Base-by-base conservation (phyloP, 2,888 invertebrate species). In the Meta bourneti region DNA sequence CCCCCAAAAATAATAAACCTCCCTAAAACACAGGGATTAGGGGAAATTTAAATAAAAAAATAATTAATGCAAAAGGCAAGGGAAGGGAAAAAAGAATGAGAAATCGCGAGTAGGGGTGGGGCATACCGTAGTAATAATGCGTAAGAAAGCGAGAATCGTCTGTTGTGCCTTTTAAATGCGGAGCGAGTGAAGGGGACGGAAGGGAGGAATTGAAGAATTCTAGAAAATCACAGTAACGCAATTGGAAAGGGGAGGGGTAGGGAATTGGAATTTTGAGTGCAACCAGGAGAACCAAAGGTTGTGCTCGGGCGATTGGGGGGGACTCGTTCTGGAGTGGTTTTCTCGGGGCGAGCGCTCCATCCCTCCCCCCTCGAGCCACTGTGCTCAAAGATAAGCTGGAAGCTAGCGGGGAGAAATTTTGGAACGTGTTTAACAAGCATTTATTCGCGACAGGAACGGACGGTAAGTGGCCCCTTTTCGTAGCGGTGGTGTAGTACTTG, bases 341-440 rank as follows among this genome's bases (percentile, higher is more conserved):
- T 87, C 85, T 78, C 79, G 87, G 79, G 87, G 87, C 69, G 77
- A 1, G 71, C 34, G 71, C 20, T 49, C 20, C 71, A 9, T 48
- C n/a, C 79, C 79, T 48, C 69, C 72, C 79, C 79, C 54, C 72
- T 71, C 71, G 16, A 34, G 34, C 34, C 34, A 34, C 51, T 71
- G 79, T 34, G 69, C 77, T 71, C 54, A 81, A 54, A 90, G 89
- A 89, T 89, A 89, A 89, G 82, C 81, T 82, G 78, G 86, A 51
- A 78, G 80, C 71, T 19, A 80, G 87, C 61, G 80, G 83, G 83
- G 80, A 61, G 90, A 90, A 90, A 92, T 80, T 89, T 77, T 85
- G 82, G 92, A 92, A 92, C 92, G 92, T 92, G 92, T 89, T 92
- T 92, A 92, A 92, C 92, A 92, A 92, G 90, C 90, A 80, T 92